These are phyloP conservation scores for Bellardia bayeri DNA, from an alignment of 2,888 invertebrate species.

Conservation along the genomic window DNA sequence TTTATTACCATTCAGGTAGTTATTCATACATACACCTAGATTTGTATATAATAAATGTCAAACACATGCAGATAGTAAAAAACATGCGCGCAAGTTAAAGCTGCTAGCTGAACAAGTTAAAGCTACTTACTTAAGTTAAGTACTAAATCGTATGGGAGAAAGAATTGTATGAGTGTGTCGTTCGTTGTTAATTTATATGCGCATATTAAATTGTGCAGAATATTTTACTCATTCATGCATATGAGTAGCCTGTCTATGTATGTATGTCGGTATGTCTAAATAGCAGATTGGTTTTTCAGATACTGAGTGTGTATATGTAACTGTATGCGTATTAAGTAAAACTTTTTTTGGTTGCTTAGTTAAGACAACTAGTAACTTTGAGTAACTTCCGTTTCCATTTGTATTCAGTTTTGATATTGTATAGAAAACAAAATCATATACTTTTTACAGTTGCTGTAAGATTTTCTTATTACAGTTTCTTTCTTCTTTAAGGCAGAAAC, in stretches of 20 bases:
- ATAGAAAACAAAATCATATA: constrained; percentile 26
- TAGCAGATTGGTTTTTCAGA: background rate
- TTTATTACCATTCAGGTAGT: constrained; percentile 49
- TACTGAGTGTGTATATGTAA: background rate
- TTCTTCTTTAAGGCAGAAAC: constrained; percentile 12
- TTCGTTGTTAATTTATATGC: constrained; percentile 78
- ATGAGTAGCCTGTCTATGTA: background rate
- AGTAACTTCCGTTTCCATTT: constrained; percentile 57
- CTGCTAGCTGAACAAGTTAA: constrained; percentile 47
- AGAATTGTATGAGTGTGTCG: background rate
- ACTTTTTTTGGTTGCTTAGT: constrained; percentile 32
- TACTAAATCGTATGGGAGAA: background rate
- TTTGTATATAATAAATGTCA: background rate
- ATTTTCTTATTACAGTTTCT: background rate
- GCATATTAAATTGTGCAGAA: constrained; percentile 80
- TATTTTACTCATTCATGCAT: constrained; percentile 43
- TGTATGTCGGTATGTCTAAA: background rate
- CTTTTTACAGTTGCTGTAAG: constrained; percentile 21
- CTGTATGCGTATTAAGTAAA: constrained; percentile 1
- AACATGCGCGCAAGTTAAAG: constrained; percentile 19
- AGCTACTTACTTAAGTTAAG: constrained; percentile 48
- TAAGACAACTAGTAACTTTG: constrained; percentile 38
- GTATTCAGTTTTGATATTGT: constrained; percentile 29
- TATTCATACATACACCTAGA: constrained; percentile 23
- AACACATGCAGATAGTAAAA: background rate